phyloP scores from a whole-genome alignment of 2,888 invertebrate genomes.

The Heliconius sara region DNA sequence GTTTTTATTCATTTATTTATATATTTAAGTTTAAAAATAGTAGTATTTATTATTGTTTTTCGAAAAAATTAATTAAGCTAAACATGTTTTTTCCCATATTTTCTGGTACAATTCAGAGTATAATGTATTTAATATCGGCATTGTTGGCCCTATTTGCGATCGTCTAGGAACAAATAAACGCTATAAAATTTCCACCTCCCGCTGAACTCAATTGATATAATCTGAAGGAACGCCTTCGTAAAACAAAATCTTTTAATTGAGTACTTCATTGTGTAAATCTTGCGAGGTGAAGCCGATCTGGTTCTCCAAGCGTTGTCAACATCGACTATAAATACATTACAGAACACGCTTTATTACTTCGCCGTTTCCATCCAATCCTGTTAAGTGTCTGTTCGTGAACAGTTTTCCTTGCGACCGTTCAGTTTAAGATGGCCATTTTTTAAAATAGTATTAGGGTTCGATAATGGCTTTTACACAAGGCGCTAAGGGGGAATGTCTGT shows the following conservation, averaged over 20 bases:
- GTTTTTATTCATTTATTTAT: too few species aligned
- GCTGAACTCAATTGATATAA: not conserved
- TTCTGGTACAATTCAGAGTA: too few species aligned
- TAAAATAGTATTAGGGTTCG: conserved; percentile 78
- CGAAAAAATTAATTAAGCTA: too few species aligned
- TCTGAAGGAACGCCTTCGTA: not conserved
- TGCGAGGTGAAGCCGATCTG: conserved; percentile 60
- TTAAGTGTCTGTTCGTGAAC: conserved; percentile 76
- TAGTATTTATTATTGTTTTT: too few species aligned
- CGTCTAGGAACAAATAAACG: too few species aligned
- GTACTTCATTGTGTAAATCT: conserved; percentile 15
- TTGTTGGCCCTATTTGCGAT: too few species aligned
- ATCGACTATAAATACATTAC: conserved; percentile 81
- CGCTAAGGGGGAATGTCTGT: conserved; percentile 65
- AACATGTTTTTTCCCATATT: too few species aligned
- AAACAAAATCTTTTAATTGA: conserved; percentile 23
- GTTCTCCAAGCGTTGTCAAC: conserved; percentile 59
- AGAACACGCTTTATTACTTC: conserved; percentile 82
- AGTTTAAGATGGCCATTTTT: conserved; percentile 78
- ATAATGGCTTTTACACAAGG: conserved; percentile 76
- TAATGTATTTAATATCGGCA: too few species aligned
- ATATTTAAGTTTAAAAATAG: too few species aligned
- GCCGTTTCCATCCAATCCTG: conserved; percentile 82
- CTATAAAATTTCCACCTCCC: not conserved
- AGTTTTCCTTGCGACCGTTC: conserved; percentile 68